Evolutionary conservation across 2,797 vertebrate genomes (phyloP).

Genomic region (Characodon lateralis): DNA sequence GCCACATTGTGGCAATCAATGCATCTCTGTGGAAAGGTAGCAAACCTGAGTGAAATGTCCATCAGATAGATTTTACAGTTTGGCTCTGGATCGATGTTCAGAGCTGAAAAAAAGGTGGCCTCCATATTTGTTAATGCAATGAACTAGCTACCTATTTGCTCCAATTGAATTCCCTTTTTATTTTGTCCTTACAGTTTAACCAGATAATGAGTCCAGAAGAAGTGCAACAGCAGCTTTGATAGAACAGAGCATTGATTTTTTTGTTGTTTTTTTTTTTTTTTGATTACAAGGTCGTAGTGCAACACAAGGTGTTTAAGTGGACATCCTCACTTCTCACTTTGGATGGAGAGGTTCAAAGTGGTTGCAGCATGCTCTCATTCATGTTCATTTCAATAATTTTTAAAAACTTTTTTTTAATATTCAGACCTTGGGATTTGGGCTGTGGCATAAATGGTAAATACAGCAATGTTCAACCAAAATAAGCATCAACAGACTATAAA

Average conservation of each 20-base stretch:
- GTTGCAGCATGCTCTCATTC: conserved; percentile 46
- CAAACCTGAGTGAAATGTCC: conserved; percentile 80
- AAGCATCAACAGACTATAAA: conserved; percentile 64
- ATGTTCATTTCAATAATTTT: conserved; percentile 20
- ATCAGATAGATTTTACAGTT: conserved; percentile 72
- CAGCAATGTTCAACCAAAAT: conserved; percentile 58
- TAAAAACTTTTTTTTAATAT: neutral
- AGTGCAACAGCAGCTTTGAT: conserved; percentile 42
- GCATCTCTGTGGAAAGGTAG: conserved; percentile 72
- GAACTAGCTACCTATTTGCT: conserved; percentile 68
- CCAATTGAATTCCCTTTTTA: conserved; percentile 50
- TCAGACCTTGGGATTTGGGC: conserved; percentile 31
- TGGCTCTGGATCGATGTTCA: conserved; percentile 62
- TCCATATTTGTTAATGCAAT: conserved; percentile 51
- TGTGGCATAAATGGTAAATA: conserved; percentile 54
- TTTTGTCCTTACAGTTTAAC: conserved; percentile 49
- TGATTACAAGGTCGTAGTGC: conserved; percentile 68
- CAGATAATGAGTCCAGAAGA: conserved; percentile 51
- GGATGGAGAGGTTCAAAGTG: conserved; percentile 54
- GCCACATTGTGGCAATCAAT: conserved; percentile 63
- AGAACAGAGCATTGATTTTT: conserved; percentile 62
- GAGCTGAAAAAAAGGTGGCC: conserved; percentile 57
- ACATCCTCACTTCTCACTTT: conserved; percentile 58
- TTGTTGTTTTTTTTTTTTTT: conserved; percentile 47
- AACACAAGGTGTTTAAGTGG: conserved; percentile 69